phyloP scores from a whole-genome alignment of 1,140 invertebrate genomes.

The Campoletis sonorensis region DNA sequence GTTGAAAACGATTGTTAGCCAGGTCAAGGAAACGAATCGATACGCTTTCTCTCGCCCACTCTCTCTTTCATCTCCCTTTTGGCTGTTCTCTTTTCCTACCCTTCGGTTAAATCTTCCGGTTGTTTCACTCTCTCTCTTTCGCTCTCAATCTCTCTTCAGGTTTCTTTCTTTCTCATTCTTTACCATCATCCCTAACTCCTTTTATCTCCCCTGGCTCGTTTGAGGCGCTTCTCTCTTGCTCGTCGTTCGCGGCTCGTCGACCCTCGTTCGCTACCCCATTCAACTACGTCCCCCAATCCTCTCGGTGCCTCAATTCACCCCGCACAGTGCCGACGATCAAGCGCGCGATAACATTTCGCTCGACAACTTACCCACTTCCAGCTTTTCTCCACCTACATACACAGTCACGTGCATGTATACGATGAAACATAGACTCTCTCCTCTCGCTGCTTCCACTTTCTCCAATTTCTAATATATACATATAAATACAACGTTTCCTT shows the following conservation, averaged over 20 bases:
- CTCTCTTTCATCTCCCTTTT: slow-evolving; percentile 42
- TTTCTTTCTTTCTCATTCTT: slow-evolving; percentile 47
- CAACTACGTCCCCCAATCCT: slow-evolving; percentile 60
- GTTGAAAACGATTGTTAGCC: slow-evolving; percentile 63
- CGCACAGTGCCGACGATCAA: slow-evolving; percentile 59
- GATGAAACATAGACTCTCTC: slow-evolving; percentile 41
- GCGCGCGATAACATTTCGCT: slow-evolving; percentile 74
- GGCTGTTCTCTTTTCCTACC: slow-evolving; percentile 50
- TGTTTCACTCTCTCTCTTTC: slow-evolving; percentile 36
- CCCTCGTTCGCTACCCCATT: slow-evolving; percentile 71
- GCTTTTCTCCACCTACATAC: slow-evolving; percentile 57
- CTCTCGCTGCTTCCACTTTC: slow-evolving; percentile 26
- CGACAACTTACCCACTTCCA: slow-evolving; percentile 72
- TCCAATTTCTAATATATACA: slow-evolving; percentile 1
- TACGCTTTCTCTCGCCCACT: slow-evolving; percentile 56
- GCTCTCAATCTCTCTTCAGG: slow-evolving; percentile 40
- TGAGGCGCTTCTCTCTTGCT: background rate
- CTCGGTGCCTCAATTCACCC: slow-evolving; percentile 66
- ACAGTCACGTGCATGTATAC: no score
- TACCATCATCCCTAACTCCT: background rate
- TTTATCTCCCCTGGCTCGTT: slow-evolving; percentile 18
- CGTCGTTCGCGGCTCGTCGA: slow-evolving; percentile 55
- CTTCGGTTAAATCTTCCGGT: slow-evolving; percentile 59
- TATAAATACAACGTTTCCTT: slow-evolving; percentile 16
- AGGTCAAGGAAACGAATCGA: slow-evolving; percentile 75